These are phyloP conservation scores for Caloenas nicobarica DNA, from an alignment of 2,113 vertebrate species.

Conservation along the genomic window DNA sequence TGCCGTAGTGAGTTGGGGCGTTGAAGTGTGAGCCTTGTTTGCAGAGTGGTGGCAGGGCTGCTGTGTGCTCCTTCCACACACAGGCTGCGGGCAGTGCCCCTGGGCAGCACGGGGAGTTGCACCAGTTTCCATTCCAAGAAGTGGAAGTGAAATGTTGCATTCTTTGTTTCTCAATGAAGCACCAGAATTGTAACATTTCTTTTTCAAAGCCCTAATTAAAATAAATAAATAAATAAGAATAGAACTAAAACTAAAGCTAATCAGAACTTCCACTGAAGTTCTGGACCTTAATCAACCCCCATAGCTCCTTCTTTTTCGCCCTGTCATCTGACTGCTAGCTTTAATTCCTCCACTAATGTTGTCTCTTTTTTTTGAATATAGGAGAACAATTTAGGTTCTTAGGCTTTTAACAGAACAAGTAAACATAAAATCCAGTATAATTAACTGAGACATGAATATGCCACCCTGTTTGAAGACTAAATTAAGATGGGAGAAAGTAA, in stretches of 20 bases:
- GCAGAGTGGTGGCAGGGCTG: rapidly evolving
- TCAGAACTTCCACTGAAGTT: neutral
- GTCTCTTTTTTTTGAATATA: neutral
- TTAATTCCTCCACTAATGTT: neutral
- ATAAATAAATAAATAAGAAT: too few species aligned
- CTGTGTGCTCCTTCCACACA: rapidly evolving
- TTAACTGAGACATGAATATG: neutral
- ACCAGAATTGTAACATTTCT: neutral
- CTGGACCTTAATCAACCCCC: neutral
- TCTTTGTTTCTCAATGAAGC: neutral
- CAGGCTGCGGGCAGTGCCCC: too few species aligned
- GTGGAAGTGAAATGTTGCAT: neutral
- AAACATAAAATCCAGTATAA: neutral
- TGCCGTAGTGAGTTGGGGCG: neutral
- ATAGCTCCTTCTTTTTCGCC: neutral
- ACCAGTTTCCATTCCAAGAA: neutral
- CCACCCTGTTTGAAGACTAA: neutral
- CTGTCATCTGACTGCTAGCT: neutral
- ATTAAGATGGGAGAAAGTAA: neutral
- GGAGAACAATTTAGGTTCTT: neutral
- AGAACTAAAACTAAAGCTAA: too few species aligned
- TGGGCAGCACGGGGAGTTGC: neutral
- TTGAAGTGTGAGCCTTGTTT: neutral
- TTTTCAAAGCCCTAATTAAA: neutral
- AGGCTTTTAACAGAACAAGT: neutral